These are phyloP conservation scores for Oncorhynchus masou DNA, from an alignment of 2,113 vertebrate species.

Conservation along the genomic window DNA sequence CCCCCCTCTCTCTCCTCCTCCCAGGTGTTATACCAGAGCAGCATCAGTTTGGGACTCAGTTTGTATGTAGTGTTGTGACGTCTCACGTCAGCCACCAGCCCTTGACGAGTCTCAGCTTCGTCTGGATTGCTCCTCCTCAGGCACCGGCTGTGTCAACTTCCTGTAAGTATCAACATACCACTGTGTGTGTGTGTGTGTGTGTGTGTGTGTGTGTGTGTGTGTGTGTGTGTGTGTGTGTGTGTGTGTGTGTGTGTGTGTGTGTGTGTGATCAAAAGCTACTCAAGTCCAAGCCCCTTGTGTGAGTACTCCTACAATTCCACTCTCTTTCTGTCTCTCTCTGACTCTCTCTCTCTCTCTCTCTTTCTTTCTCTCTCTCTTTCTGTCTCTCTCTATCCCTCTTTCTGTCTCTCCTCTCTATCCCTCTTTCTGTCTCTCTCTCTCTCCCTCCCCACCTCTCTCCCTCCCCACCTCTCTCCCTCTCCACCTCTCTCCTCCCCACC, in stretches of 20 bases:
- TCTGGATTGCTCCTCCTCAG: constrained; percentile 96
- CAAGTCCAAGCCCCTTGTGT: constrained; percentile 10
- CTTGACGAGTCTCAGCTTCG: constrained; percentile 92
- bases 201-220: neutral
- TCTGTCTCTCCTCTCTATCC: no score
- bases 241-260: no score
- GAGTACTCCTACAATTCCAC: neutral
- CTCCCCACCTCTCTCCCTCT: no score
- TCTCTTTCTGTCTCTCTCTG: neutral
- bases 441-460: no score
- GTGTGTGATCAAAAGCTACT: no score
- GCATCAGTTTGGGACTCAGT: constrained; percentile 94
- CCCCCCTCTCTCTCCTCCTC: constrained; percentile 30
- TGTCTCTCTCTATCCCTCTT: no score
- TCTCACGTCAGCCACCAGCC: constrained; percentile 96
- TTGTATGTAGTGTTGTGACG: constrained; percentile 96
- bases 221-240: no score
- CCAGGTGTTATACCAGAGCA: constrained; percentile 93
- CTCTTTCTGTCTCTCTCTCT: no score
- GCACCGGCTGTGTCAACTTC: constrained; percentile 98
- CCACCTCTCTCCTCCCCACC: no score
- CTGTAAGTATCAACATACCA: constrained; percentile 79
- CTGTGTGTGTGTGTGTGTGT: neutral
- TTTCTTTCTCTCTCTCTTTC: no score
- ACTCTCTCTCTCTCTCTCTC: neutral